These are phyloP conservation scores for Anableps anableps DNA, from an alignment of 2,797 vertebrate genomes.

Conservation along the genomic window DNA sequence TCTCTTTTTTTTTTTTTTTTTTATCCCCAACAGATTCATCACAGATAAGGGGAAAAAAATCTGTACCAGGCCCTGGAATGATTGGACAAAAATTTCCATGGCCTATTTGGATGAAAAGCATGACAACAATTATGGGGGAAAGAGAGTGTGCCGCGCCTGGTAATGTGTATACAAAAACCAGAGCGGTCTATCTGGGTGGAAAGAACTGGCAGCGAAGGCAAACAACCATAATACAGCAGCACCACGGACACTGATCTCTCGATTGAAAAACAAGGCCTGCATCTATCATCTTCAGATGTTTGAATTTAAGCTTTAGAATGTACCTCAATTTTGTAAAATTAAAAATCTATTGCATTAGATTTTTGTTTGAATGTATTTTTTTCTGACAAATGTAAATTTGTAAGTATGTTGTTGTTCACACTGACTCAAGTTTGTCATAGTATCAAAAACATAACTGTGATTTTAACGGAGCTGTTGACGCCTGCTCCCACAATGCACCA, in stretches of 20 bases:
- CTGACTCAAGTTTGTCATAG: slow-evolving; percentile 17
- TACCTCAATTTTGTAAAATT: neutral
- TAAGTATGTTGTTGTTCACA: slow-evolving; percentile 14
- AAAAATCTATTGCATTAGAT: neutral
- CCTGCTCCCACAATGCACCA: no score
- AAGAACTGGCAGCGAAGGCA: neutral
- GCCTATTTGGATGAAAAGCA: no score
- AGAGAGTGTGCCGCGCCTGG: slow-evolving; percentile 60
- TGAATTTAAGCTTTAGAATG: neutral
- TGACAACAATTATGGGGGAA: slow-evolving; percentile 10
- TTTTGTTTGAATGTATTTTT: slow-evolving; percentile 1
- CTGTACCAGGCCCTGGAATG: no score
- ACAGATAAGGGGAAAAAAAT: no score
- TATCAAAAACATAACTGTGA: neutral
- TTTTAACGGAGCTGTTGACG: no score
- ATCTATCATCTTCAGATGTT: neutral
- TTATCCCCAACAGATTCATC: no score
- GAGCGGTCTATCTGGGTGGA: slow-evolving; percentile 59
- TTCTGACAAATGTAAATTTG: slow-evolving; percentile 30
- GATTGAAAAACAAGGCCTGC: neutral
- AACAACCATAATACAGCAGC: fast-evolving
- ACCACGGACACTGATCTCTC: neutral
- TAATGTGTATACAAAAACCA: slow-evolving; percentile 47
- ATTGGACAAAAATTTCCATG: no score
- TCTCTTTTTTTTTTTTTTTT: neutral